phyloP scores from a whole-genome alignment of 1,140 invertebrate genomes.

The Luehdorfia chinensis region DNA sequence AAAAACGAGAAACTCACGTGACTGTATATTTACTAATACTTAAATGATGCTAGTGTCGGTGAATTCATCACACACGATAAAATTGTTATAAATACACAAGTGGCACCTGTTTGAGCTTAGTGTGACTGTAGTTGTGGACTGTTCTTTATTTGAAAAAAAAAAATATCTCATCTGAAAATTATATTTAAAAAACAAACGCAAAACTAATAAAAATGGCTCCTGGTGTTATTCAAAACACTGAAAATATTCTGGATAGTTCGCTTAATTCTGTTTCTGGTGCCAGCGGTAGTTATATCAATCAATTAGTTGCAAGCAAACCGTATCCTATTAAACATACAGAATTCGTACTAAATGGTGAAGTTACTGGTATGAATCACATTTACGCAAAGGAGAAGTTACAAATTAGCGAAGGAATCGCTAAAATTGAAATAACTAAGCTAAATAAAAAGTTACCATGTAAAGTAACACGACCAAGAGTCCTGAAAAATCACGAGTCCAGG shows the following conservation, averaged over 20 bases:
- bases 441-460: constrained; percentile 42
- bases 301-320: constrained; percentile 31
- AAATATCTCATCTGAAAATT: not conserved
- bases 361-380: not conserved
- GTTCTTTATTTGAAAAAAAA: not conserved
- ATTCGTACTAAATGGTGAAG: constrained; percentile 8
- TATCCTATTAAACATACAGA: constrained; percentile 49
- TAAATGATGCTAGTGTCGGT: constrained; percentile 29
- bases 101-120: constrained; percentile 46
- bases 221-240: constrained; percentile 51
- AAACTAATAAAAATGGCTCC: constrained; percentile 50
- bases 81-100: constrained; percentile 61
- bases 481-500: constrained; percentile 56
- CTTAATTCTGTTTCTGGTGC: constrained; percentile 31
- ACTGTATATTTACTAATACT: constrained; percentile 41
- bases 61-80: constrained; percentile 47
- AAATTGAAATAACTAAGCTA: constrained; percentile 29
- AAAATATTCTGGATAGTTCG: constrained; percentile 39
- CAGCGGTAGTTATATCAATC: constrained; percentile 32
- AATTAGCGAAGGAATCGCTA: constrained; percentile 14
- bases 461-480: constrained; percentile 53
- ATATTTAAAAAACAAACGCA: not conserved
- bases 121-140: constrained; percentile 27
- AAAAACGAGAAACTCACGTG: constrained; percentile 2
- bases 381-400: not conserved